Evolutionary conservation across 2,888 invertebrate species (phyloP), one percentile per base, ranked within the genome.

Genomic region (Torymus aiolomorphi): DNA sequence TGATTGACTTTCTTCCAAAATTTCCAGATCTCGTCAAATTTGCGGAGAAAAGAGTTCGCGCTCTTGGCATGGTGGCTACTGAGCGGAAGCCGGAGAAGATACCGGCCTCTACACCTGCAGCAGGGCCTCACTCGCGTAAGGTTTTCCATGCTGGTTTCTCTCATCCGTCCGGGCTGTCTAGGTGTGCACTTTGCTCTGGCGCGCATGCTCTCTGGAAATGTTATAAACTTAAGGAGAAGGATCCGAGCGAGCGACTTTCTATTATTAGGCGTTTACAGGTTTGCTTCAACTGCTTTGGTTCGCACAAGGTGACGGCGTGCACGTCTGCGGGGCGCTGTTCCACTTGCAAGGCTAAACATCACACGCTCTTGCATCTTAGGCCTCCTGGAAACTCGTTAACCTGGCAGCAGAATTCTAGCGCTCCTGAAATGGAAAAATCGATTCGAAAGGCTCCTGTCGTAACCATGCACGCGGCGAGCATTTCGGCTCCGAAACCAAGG

Each of bases 271-370:
- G 70, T 2, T 20, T 74, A n/a, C 51, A 57, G 18, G 11, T 67
- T 8, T 76, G 80, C 31, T 80, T 72, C 20, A 77, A 80, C 54
- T 77, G 70, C 54, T 24, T 80, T 14, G 62, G 69, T 4, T 0
- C 16, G 11, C 69, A 80, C 20, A 56, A 42, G 24, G 18, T 49
- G 0, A 14, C 12, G 13, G 54, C 54, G 0, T 67, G 67, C 13
- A 24, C 2, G 0, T 65, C 51, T 10, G 1, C 2, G 12, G 51
- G 65, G 0, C 65, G 49, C 12, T 65, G 65, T 5, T n/a, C 65
- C 0, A 10, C 12, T 0, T 51, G 65, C 20, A 5, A 51, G 49
- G 18, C 18, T 0, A 65, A 49, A 14, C 42, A 51, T 51, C 65
- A 65, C 13, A 65, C 18, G 16, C 18, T 65, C 11, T 12, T 65